Percentiles rank a stretch among this genome's conserved stretches.
Conservation (phyloP, 2,797 vertebrate species). For the Salarias fasciatus region DNA sequence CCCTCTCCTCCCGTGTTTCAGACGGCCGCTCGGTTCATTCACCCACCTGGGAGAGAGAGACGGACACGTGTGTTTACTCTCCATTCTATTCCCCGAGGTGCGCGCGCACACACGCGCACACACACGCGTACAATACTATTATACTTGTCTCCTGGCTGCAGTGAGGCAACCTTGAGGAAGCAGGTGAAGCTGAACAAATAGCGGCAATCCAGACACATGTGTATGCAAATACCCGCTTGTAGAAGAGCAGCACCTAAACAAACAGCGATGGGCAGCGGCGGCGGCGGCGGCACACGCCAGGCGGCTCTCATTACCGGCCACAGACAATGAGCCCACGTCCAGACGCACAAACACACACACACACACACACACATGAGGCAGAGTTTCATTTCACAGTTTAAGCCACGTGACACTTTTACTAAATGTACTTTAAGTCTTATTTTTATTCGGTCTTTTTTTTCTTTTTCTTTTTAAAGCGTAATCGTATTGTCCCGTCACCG, state of each 20-base stretch:
- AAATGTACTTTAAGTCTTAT: no score
- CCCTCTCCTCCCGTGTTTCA: no score
- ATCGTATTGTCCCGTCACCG: no score
- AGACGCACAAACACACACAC: slow-evolving; percentile 31
- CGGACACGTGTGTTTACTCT: slow-evolving; percentile 72
- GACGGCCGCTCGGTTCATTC: slow-evolving; percentile 49
- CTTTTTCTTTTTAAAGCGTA: no score
- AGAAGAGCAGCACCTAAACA: slow-evolving; percentile 60
- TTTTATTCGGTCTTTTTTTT: no score
- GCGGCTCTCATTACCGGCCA: slow-evolving; percentile 64
- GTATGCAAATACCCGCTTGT: slow-evolving; percentile 43
- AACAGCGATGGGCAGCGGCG: slow-evolving; percentile 43
- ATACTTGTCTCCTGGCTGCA: slow-evolving; percentile 45
- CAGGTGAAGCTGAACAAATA: slow-evolving; percentile 70
- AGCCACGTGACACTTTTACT: no score
- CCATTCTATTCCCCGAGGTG: slow-evolving; percentile 72
- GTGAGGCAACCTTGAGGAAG: slow-evolving; percentile 67
- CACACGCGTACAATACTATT: slow-evolving; percentile 42
- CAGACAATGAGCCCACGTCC: slow-evolving; percentile 55
- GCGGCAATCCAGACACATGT: slow-evolving; percentile 38
- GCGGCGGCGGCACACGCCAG: slow-evolving; percentile 70
- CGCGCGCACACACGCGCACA: slow-evolving; percentile 49
- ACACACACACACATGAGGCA: slow-evolving; percentile 26
- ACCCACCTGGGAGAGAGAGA: slow-evolving; percentile 73
- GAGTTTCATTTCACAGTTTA: no score